phyloP scores from a whole-genome alignment of 2,888 invertebrate genomes.

The Polyommatus icarus region DNA sequence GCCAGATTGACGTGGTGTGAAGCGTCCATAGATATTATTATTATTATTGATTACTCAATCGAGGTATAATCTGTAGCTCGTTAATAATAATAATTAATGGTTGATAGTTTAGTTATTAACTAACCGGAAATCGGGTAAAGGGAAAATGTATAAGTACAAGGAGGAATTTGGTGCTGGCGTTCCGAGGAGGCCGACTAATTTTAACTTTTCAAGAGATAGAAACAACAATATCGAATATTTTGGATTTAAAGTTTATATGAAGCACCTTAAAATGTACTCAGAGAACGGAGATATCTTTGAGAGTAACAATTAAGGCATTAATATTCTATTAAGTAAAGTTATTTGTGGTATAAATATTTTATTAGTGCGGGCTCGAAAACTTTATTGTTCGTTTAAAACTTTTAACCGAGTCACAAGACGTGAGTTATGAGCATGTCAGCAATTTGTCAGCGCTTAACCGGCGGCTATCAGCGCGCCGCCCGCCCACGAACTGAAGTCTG shows the following conservation, averaged over 20 bases:
- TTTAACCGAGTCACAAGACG: background rate
- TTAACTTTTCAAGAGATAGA: too few species aligned
- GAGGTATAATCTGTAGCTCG: background rate
- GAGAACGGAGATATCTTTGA: too few species aligned
- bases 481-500: background rate
- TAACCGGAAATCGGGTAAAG: background rate
- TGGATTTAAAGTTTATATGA: too few species aligned
- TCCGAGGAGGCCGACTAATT: too few species aligned
- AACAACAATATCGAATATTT: too few species aligned
- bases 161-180: background rate
- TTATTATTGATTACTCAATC: slow-evolving; percentile 1
- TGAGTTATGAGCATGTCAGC: background rate
- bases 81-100: background rate
- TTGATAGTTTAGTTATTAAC: background rate
- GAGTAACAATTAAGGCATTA: too few species aligned
- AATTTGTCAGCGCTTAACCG: background rate
- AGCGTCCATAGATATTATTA: too few species aligned
- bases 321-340: too few species aligned
- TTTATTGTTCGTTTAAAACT: background rate
- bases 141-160: background rate
- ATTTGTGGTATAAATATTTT: background rate
- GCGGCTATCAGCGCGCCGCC: background rate
- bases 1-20: too few species aligned
- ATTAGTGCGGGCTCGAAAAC: background rate
- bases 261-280: too few species aligned